These are phyloP conservation scores for Micrasema minimum DNA, from an alignment of 1,140 invertebrate species.

Conservation along the genomic window DNA sequence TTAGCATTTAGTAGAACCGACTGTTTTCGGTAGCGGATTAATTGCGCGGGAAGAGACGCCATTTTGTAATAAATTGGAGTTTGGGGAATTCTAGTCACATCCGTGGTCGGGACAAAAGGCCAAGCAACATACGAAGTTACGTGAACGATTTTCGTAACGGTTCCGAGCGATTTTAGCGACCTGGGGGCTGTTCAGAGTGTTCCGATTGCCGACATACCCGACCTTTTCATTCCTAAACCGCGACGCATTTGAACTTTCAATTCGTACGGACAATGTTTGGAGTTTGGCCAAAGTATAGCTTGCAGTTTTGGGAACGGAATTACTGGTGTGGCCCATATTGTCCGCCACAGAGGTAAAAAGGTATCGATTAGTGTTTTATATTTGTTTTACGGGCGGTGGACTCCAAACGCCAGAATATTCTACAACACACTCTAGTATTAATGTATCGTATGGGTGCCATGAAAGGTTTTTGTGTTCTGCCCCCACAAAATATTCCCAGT, in stretches of 20 bases:
- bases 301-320: too few species aligned
- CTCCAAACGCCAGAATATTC: too few species aligned
- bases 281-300: conserved; percentile 1
- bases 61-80: conserved; percentile 29
- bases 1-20: too few species aligned
- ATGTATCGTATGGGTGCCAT: too few species aligned
- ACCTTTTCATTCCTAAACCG: conserved; percentile 3
- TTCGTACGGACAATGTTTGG: conserved; percentile 18
- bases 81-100: conserved; percentile 29
- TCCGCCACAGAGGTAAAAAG: too few species aligned
- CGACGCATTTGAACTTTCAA: conserved; percentile 33
- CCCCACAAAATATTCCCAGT: too few species aligned
- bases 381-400: too few species aligned
- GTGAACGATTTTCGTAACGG: conserved; percentile 15
- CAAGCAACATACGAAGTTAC: conserved; percentile 5
- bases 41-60: conserved; percentile 22
- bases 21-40: conserved; percentile 3
- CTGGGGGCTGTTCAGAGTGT: conserved; percentile 3
- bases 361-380: too few species aligned
- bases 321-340: too few species aligned
- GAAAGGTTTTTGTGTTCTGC: too few species aligned
- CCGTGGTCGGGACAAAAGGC: conserved; percentile 23
- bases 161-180: background rate
- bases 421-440: too few species aligned
- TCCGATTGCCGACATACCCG: conserved; percentile 15